Base-by-base conservation (phyloP, 2,888 invertebrate species). In the Gymnoscelis rufifasciata region DNA sequence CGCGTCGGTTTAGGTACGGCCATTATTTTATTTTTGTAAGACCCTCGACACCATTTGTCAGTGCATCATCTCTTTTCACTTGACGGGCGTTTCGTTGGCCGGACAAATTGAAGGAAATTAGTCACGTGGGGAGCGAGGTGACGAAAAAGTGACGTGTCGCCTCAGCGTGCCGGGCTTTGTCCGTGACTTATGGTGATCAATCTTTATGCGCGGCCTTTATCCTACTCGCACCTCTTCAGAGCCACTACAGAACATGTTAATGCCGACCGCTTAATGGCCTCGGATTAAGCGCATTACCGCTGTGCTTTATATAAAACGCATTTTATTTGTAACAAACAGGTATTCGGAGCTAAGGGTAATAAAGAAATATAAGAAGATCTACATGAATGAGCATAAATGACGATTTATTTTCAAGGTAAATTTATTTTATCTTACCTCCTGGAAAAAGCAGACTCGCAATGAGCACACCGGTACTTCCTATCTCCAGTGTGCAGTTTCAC, bases 401-500 rank as follows among this genome's bases (percentile, higher is more conserved):
- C n/a, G n/a, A n/a, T n/a, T n/a, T n/a, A n/a, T n/a, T n/a, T n/a
- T n/a, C n/a, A n/a, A n/a, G n/a, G n/a, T n/a, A n/a, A n/a, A n/a
- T n/a, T n/a, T n/a, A n/a, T n/a, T n/a, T n/a, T n/a, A n/a, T 19
- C 38, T 43, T 31, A 95, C 96, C 96, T 96, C 82, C 97, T 92
- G 41, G 96, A 95, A 86, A 97, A 97, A 38, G 97, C 96, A 3
- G 96, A 94, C 67, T 96, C 95, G 82, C 97, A 97, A 72, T 95
- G 95, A 7, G 92, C 91, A 78, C 97, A 97, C 72, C 95, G 93
- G 84, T 96, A 97, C 79, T 95, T 95, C 74, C 95, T 91, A 79
- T 96, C 96, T 7, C 96, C 96, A 0, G 96, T 96, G 83, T 97
- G 97, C 50, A 97, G 90, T 78, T 97, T 97, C 64, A 96, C 94